Evolutionary conservation across 2,113 vertebrate genomes (phyloP).

Genomic region (Mystacornis crossleyi): DNA sequence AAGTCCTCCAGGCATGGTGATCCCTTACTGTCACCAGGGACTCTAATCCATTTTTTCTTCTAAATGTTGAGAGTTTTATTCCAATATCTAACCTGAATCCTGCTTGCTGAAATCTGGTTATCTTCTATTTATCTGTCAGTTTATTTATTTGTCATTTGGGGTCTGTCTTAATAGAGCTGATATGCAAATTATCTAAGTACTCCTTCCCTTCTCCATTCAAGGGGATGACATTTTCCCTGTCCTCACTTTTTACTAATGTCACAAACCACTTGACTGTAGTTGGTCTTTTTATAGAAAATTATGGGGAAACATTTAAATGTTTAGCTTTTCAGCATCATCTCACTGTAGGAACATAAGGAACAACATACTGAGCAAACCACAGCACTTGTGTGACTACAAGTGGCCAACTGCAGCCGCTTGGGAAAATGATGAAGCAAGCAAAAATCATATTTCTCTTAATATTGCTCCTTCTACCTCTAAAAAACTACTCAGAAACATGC

Average conservation of each 20-base stretch:
- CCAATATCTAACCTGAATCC: background rate
- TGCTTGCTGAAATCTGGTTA: background rate
- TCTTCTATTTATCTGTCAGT: background rate
- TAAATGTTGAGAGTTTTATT: background rate
- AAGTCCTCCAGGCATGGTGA: background rate
- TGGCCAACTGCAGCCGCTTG: background rate
- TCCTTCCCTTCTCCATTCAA: background rate
- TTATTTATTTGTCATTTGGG: background rate
- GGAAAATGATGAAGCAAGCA: background rate
- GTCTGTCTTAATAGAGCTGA: background rate
- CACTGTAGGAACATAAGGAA: background rate
- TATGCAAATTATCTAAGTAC: background rate
- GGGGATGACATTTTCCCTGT: background rate
- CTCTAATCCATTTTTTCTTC: background rate
- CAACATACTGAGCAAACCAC: background rate
- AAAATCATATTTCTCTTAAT: background rate
- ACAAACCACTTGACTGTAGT: background rate
- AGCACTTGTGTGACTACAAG: background rate
- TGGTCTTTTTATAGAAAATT: background rate
- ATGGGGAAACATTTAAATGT: background rate
- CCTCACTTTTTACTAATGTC: background rate
- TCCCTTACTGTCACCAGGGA: background rate
- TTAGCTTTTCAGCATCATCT: background rate
- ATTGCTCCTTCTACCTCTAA: background rate
- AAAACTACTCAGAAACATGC: background rate